Evolutionary conservation across 1,140 invertebrate species (phyloP), one percentile per base, ranked within the genome.

Genomic region (Octopus sinensis): DNA sequence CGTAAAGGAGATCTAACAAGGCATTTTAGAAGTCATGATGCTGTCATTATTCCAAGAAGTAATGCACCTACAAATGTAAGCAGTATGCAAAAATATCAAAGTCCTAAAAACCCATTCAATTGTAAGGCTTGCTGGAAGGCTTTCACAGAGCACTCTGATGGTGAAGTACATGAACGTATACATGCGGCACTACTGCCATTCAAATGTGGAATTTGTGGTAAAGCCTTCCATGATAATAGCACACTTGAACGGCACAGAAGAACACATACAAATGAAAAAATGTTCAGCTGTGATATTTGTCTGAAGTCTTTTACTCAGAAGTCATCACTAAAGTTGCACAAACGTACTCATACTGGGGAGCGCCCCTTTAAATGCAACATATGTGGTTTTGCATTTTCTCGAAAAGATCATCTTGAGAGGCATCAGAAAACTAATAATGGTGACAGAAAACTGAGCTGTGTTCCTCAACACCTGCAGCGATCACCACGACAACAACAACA

Each of bases 351-450:
- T 85, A 95, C 95, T 4, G 96, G 96, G 0, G 96, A 96, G 89
- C 95, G 96, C 88, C 96, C 96, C 13, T 97, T 96, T 86, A 93
- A 93, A 53, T 97, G 96, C 89, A 95, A 96, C 92, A 94, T 94
- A 73, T 97, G 96, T 90, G 95, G 94, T 7, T 81, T 82, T 54
- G 43, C 53, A 4, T 85, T 85, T 79, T 53, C 62, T 3, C 78
- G 73, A 13, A 82, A 52, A n/a, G 51, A 53, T 54, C 53, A 80
- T 68, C 71, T 82, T 5, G 17, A 23, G 13, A 78, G 56, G 17
- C 84, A 85, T 79, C 76, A 77, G 56, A 80, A 71, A n/a, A 83
- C 56, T 79, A 82, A 85, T 86, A 95, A 94, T 0, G 95, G 95
- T 0, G 95, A 95, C 17, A 62, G 56, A 62, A 62, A 62, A 17